Percentiles rank a stretch among this genome's conserved stretches.
Conservation (phyloP, 2,797 vertebrate genomes). For the Rhinophrynus dorsalis region DNA sequence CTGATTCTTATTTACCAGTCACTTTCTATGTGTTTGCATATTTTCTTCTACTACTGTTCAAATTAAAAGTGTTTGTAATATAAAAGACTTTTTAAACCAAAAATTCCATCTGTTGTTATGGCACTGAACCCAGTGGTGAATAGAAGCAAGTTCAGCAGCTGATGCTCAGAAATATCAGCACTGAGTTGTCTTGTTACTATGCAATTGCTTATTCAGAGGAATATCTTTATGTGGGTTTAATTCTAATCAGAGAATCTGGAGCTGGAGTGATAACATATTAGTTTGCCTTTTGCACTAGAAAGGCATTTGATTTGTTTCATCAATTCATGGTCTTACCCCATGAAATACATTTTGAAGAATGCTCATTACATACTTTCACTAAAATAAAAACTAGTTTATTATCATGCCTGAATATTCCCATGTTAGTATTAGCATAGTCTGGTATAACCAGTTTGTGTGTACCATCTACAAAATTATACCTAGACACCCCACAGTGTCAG, state of each 20-base stretch:
- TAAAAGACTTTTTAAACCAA: constrained; percentile 54
- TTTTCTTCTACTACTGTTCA: constrained; percentile 59
- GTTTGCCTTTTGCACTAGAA: no score
- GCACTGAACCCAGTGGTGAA: constrained; percentile 60
- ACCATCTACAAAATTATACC: no score
- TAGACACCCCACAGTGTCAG: no score
- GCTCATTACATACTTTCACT: no score
- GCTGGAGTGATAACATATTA: constrained; percentile 42
- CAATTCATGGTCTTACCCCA: no score
- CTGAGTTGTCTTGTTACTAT: constrained; percentile 55
- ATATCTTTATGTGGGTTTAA: constrained; percentile 54
- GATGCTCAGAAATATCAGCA: constrained; percentile 57
- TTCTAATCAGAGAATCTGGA: constrained; percentile 44
- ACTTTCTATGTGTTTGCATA: constrained; percentile 52
- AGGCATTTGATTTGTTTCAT: constrained; percentile 51
- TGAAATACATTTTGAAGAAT: no score
- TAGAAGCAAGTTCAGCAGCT: constrained; percentile 55
- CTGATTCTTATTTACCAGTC: constrained; percentile 54
- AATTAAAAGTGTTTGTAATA: constrained; percentile 57
- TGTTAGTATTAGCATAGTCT: no score
- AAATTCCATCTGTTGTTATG: constrained; percentile 64
- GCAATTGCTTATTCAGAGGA: constrained; percentile 53
- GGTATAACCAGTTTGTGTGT: no score
- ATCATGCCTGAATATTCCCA: no score
- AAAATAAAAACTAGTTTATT: no score